phyloP scores from a whole-genome alignment of 2,113 vertebrate species.

The Pseudorhombus dupliciocellatus region DNA sequence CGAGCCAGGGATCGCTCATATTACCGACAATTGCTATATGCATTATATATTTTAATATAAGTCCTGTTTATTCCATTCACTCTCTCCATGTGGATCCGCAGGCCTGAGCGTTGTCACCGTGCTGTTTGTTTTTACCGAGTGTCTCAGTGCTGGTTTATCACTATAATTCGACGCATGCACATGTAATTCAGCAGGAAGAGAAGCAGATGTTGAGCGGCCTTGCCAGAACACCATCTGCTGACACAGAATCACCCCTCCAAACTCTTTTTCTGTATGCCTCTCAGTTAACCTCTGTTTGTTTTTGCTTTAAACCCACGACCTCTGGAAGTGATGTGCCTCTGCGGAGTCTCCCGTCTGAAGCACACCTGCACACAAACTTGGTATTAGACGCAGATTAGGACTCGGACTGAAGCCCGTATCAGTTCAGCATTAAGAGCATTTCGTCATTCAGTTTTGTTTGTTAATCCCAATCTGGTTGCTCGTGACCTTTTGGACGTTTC shows the following conservation, averaged over 20 bases:
- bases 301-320: conserved; percentile 12
- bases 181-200: conserved; percentile 5
- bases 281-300: conserved; percentile 21
- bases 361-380: conserved; percentile 34
- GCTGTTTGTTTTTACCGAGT: background rate
- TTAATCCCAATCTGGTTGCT: conserved; percentile 13
- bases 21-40: too few species aligned
- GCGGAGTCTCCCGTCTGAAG: background rate
- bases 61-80: conserved; percentile 7
- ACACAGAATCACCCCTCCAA: conserved; percentile 1
- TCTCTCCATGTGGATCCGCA: background rate
- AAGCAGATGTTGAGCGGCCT: conserved; percentile 35
- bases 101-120: background rate
- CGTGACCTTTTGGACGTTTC: background rate
- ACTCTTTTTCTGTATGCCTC: conserved; percentile 25
- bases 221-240: conserved; percentile 36
- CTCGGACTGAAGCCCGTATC: background rate
- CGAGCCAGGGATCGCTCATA: conserved; percentile 6
- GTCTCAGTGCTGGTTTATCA: background rate
- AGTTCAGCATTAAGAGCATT: conserved; percentile 12
- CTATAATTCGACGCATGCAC: conserved; percentile 3
- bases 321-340: background rate
- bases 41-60: too few species aligned
- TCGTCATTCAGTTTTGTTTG: conserved; percentile 12
- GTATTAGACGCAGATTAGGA: conserved; percentile 31